phyloP scores from a whole-genome alignment of 2,888 invertebrate genomes.

The Perdita meconis region DNA sequence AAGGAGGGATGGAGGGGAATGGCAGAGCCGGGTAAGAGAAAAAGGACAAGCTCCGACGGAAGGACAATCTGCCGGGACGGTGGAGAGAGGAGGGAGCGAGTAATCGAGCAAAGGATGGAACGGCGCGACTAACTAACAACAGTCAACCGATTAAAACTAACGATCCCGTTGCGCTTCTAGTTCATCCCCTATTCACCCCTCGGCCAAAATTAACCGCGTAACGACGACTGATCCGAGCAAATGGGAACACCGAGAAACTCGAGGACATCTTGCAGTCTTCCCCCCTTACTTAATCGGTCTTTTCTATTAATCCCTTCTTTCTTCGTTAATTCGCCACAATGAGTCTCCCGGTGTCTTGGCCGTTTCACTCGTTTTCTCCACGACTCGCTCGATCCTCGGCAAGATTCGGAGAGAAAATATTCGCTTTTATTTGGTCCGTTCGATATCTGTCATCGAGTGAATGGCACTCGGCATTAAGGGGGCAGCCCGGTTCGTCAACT shows the following conservation, averaged over 20 bases:
- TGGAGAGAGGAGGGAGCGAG: not conserved
- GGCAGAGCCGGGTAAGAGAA: not conserved
- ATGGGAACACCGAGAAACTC: slow-evolving; percentile 58
- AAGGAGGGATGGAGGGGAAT: slow-evolving; percentile 41
- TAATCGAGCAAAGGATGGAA: not conserved
- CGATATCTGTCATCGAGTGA: too few relatives aligned
- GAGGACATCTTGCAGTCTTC: slow-evolving; percentile 29
- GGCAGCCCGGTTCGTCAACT: too few relatives aligned
- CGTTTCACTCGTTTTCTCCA: not conserved
- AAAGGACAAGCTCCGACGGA: slow-evolving; percentile 1
- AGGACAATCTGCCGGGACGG: slow-evolving; percentile 24
- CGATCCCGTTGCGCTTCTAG: slow-evolving; percentile 70
- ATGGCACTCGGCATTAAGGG: too few relatives aligned
- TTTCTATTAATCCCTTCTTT: slow-evolving; percentile 48
- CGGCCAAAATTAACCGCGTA: slow-evolving; percentile 69
- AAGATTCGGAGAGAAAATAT: not conserved
- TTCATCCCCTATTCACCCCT: slow-evolving; percentile 53
- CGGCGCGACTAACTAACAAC: slow-evolving; percentile 68
- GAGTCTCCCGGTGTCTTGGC: not conserved
- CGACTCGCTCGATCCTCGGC: slow-evolving; percentile 11
- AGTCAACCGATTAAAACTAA: slow-evolving; percentile 76
- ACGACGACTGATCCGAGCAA: slow-evolving; percentile 70
- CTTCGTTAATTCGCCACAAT: slow-evolving; percentile 30
- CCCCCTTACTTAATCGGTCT: slow-evolving; percentile 52
- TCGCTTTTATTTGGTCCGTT: too few relatives aligned